Base-by-base conservation (phyloP, 92 coral and sea anemone species). In the Meandrina meandrites region DNA sequence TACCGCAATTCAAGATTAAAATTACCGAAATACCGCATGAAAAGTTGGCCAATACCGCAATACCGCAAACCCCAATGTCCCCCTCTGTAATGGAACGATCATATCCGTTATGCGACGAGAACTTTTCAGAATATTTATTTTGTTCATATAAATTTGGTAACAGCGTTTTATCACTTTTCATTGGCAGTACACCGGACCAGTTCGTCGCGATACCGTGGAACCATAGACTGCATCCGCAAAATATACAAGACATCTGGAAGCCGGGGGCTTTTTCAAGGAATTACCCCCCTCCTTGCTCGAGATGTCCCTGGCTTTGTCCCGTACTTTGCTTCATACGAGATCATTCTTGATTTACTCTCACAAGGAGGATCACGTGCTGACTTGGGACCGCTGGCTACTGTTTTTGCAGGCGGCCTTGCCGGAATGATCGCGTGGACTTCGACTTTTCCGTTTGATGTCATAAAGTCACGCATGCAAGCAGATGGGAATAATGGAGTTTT, bases 391-490 rank as follows among this genome's bases (percentile, higher is more conserved):
- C 83, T 90, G 40, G 84, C 88, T 51, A 86, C 93, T 21, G 81
- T 97, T 37, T 9, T 91, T n/a, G 95, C 95, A 13, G 99, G 99
- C 19, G 99, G 99, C 40, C 51, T 95, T 53, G 97, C 98, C 22
- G 99, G 99, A 34, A 92, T 89, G 74, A 80, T 95, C 8, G 91
- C 98, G 0, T 97, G 99, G 99, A 72, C 85, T 35, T 90, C 94
- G 22, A 95, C 97, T 15, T 97, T 95, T 83, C 99, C 99, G 1
- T 68, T 92, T 51, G 99, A 97, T 82, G 98, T 95, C 37, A 67
- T 93, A 8, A 97, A 97, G 89, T 95, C 99, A 8, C 94, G 97
- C 57, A 85, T 95, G 79, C 99, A 97, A 86, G 98, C 99, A n/a
- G 99, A 97, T 77, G 95, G 95, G 50, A 88, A 83, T 76, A 88